Base-by-base conservation (phyloP, 1,140 invertebrate species). In the Drosophila insularis region DNA sequence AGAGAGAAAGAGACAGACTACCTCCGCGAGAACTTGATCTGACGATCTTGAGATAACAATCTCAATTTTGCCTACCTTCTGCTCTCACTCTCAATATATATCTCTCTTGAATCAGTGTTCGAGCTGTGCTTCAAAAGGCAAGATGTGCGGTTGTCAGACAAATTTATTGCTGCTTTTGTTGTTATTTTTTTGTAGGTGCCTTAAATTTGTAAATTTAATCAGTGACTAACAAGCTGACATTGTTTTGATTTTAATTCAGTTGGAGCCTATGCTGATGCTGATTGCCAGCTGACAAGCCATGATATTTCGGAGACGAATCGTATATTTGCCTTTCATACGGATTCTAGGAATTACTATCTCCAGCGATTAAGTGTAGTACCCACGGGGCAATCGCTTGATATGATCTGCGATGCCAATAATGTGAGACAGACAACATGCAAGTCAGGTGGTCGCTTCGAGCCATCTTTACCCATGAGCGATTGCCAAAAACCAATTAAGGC, bases 271-370 rank as follows among this genome's bases (percentile, higher is more conserved):
- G 43, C 10, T 60, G 7, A 27, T 7, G 63, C 68, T 27, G 63
- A 71, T 64, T 71, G 68, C 31, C 63, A 66, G 11, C 63, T 71
- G 35, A 56, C 14, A 4, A 14, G 17, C 8, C 8, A 2, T 3
- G 39, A 65, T 8, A 32, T 71, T 3, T 23, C 32, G 1, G 11
- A 54, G 13, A 71, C 68, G 17, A 71, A 66, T 71, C 68, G 70
- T 1, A 19, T 72, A 19, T 72, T 72, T 61, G 59, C 70, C 0
- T 61, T 56, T 27, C n/a, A 21, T 19, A 23, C 7, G 6, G 23
- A 53, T 13, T 43, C 5, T 1, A 13, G 58, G 10, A 50, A 50
- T 50, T 37, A 53, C 19, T 21, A 59, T 32, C 71, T 23, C 10
- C 40, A 59, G 5, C 66, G 59, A 4, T 7, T 53, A 35, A 55